Conservation (phyloP, 2,797 vertebrate genomes). For the Denticeps clupeoides region DNA sequence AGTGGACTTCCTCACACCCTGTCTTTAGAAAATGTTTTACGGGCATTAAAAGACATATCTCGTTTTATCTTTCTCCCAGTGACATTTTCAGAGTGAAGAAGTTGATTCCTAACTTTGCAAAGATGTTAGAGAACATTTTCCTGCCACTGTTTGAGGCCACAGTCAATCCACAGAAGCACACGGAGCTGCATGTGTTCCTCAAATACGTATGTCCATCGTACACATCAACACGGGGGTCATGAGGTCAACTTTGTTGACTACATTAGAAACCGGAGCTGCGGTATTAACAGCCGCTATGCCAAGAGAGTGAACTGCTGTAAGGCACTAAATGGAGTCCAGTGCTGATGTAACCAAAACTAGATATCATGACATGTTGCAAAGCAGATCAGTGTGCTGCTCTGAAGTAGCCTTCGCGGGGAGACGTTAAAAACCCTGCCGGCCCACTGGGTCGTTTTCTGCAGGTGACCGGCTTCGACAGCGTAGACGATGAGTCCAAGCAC, state of each 20-base stretch:
- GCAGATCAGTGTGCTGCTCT: no score
- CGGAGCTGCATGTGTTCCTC: slow-evolving; percentile 73
- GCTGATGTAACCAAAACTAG: no score
- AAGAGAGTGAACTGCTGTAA: no score
- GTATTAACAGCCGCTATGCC: no score
- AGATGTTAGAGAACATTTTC: slow-evolving; percentile 93
- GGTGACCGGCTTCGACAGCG: slow-evolving; percentile 95
- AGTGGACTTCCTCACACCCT: slow-evolving; percentile 37
- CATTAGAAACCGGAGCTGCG: no score
- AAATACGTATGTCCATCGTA: slow-evolving; percentile 75
- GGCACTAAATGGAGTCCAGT: no score
- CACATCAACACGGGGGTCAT: neutral
- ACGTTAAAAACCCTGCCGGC: no score
- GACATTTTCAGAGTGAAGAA: slow-evolving; percentile 91
- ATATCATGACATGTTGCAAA: no score
- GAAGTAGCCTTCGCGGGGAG: no score
- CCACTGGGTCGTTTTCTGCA: slow-evolving; percentile 43
- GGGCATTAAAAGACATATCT: slow-evolving; percentile 6
- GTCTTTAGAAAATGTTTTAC: neutral
- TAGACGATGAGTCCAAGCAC: slow-evolving; percentile 95
- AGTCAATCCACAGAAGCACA: slow-evolving; percentile 81
- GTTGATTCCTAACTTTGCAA: slow-evolving; percentile 74
- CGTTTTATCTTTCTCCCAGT: slow-evolving; percentile 50
- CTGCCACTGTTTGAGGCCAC: slow-evolving; percentile 88
- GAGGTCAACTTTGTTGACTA: neutral